Evolutionary conservation across 2,113 vertebrate species (phyloP).

Genomic region (Hippocampus comes): DNA sequence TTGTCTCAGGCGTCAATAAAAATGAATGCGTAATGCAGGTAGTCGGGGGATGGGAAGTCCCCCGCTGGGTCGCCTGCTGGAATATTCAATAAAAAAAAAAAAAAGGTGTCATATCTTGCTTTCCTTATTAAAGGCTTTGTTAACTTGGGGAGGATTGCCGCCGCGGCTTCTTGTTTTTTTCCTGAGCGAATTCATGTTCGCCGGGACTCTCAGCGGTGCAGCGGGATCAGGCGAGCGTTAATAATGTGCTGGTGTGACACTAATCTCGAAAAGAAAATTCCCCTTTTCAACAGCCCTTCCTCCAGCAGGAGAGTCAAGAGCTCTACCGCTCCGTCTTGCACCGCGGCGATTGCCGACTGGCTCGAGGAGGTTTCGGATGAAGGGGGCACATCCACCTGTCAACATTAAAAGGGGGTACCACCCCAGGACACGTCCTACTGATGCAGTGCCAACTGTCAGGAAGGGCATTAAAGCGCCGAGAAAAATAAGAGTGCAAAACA

Average conservation of each 20-base stretch:
- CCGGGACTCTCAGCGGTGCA: background rate
- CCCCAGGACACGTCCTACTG: background rate
- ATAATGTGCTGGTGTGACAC: constrained; percentile 25
- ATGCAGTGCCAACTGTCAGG: background rate
- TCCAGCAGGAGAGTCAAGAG: constrained; percentile 18
- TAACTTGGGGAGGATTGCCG: background rate
- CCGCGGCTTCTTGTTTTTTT: constrained; percentile 1
- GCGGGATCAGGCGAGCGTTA: constrained; percentile 19
- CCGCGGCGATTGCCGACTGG: background rate
- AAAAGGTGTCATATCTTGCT: background rate
- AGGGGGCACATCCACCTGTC: background rate
- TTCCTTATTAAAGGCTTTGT: constrained; percentile 4
- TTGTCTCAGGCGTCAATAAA: background rate
- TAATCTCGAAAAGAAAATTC: constrained; percentile 31
- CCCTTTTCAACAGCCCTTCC: constrained; percentile 6
- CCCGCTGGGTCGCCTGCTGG: background rate
- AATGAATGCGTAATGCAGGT: background rate
- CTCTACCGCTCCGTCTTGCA: background rate
- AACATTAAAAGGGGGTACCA: background rate
- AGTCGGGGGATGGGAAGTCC: background rate
- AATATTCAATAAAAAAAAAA: background rate
- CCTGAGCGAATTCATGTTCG: constrained; percentile 12
- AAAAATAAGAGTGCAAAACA: background rate
- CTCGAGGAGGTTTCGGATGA: background rate
- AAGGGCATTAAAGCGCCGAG: background rate